These are phyloP conservation scores for Catharus fuscescens DNA, from an alignment of 2,113 vertebrate species.

Conservation along the genomic window DNA sequence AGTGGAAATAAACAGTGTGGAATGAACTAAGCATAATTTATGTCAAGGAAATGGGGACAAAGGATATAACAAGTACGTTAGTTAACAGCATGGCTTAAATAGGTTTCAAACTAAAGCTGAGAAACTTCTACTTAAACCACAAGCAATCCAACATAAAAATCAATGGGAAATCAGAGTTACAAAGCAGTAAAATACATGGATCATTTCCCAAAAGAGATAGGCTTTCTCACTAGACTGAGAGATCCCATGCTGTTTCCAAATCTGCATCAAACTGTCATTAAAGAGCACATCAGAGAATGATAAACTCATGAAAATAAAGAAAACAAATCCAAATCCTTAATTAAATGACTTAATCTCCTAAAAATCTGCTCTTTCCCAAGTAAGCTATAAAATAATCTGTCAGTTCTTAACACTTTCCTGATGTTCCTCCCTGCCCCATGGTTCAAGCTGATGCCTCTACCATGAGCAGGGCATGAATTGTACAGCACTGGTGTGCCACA, in stretches of 20 bases:
- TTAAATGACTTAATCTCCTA: neutral
- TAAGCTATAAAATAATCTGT: neutral
- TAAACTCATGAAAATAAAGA: neutral
- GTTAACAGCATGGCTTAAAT: conserved; percentile 1
- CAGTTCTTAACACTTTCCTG: neutral
- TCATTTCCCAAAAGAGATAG: neutral
- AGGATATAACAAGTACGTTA: neutral
- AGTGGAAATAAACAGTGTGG: neutral
- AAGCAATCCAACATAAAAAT: conserved; percentile 8
- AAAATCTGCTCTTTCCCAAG: neutral
- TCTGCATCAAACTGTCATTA: neutral
- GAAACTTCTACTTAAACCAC: neutral
- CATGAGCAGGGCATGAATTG: neutral
- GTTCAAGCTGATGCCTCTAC: neutral
- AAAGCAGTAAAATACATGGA: conserved; percentile 1
- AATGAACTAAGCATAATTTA: neutral
- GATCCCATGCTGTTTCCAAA: neutral
- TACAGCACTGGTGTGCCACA: too few relatives aligned
- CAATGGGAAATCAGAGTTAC: conserved; percentile 3
- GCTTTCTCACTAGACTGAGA: neutral
- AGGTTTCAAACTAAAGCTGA: neutral
- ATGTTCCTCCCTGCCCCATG: neutral
- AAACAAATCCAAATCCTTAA: neutral
- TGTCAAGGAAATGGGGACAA: neutral
- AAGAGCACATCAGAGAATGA: neutral